A percentile compares a stretch with the other conserved stretches of the same genome.
Conservation (phyloP, 1,140 invertebrate species). For the Drosophila kikkawai region DNA sequence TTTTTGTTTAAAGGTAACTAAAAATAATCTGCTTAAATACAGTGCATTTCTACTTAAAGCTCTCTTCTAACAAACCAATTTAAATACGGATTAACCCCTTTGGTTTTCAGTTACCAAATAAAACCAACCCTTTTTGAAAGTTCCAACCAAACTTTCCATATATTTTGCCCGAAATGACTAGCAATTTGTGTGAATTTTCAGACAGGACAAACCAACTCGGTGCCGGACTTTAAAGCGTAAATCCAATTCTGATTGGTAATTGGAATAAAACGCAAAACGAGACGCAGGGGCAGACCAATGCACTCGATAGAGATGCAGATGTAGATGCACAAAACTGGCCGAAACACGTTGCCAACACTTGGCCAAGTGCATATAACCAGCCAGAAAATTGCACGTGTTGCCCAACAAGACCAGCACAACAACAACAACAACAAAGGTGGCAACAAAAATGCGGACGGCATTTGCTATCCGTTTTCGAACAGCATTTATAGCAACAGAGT, state of each 20-base stretch:
- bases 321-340: constrained; percentile 18
- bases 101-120: neutral
- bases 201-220: neutral
- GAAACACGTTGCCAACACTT: constrained; percentile 56
- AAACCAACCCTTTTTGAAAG: neutral
- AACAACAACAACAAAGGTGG: constrained; percentile 9
- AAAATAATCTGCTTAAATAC: neutral
- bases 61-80: neutral
- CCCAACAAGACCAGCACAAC: constrained; percentile 19
- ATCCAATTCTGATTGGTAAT: constrained; percentile 78
- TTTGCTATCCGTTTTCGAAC: constrained; percentile 68
- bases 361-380: constrained; percentile 31
- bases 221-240: constrained; percentile 58
- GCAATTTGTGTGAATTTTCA: constrained; percentile 2
- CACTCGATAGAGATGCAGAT: constrained; percentile 21
- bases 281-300: constrained; percentile 15
- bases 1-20: neutral
- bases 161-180: neutral
- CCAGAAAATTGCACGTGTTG: constrained; percentile 69
- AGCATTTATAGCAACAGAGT: constrained; percentile 62
- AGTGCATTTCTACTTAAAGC: neutral
- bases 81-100: neutral
- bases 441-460: constrained; percentile 40
- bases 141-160: neutral
- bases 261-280: constrained; percentile 65